These are phyloP conservation scores for Thalpophila matura DNA, from an alignment of 2,888 invertebrate species.

Conservation along the genomic window DNA sequence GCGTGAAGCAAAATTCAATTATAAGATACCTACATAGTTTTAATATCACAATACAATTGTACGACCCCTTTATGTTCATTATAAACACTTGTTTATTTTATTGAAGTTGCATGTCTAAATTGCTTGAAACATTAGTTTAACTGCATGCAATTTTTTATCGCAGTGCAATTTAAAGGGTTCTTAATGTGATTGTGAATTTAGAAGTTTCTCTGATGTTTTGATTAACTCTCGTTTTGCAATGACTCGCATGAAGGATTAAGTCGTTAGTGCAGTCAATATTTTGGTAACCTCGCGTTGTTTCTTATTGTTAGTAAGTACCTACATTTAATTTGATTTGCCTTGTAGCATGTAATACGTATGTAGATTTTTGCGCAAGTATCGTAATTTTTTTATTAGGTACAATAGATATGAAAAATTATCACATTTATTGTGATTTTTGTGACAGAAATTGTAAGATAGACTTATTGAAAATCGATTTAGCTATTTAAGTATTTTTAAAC, in stretches of 20 bases:
- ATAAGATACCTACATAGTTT: not conserved
- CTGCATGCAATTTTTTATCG: conserved; percentile 22
- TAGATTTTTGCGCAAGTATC: not conserved
- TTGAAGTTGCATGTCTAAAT: conserved; percentile 12
- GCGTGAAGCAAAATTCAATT: conserved; percentile 2
- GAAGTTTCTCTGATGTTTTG: not conserved
- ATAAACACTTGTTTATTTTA: conserved; percentile 15
- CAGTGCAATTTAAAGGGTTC: conserved; percentile 16
- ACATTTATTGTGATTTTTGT: too few species aligned
- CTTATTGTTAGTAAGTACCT: not conserved
- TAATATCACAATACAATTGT: conserved; percentile 1
- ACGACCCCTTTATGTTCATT: not conserved
- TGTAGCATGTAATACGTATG: too few species aligned
- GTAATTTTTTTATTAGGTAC: too few species aligned
- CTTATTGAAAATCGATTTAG: too few species aligned
- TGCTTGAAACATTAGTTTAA: conserved; percentile 18
- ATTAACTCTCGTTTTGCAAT: conserved; percentile 8
- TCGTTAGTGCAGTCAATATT: conserved; percentile 8
- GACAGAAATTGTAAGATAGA: too few species aligned
- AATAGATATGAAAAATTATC: too few species aligned
- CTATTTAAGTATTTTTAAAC: too few species aligned
- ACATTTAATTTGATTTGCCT: too few species aligned
- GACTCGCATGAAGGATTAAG: conserved; percentile 1
- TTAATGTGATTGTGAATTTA: conserved; percentile 12
- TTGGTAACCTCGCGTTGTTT: conserved; percentile 11